Evolutionary conservation across 2,888 invertebrate species (phyloP), one percentile per base, ranked within the genome.

Genomic region (Pristionchus maxplancki): DNA sequence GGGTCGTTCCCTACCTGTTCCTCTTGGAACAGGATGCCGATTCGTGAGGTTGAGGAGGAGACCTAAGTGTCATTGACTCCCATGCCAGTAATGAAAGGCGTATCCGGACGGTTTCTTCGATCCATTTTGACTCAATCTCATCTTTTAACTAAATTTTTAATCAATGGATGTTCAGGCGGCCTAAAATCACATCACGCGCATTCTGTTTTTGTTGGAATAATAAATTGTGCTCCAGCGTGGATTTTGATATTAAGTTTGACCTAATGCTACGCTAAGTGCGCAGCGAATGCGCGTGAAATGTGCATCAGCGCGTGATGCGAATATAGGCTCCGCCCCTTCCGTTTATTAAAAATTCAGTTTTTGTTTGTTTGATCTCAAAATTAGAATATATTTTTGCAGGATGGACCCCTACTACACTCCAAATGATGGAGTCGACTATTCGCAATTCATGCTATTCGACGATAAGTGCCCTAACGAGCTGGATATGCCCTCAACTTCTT

Each of bases 11-110:
- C 53, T 28, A 15, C 53, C 82, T 50, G 82, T 83, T 83, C 82
- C 82, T 53, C 53, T 31, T 48, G 48, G 86, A 71, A 31, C 71
- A 67, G 71, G 62, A 28, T 44, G 50, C 86, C 67, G 50, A 71
- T 67, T 67, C 64, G 86, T 71, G 86, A 87, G 86, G 71, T 87
- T 87, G 67, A 71, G 86, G 86, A 87, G 86, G 86, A 87, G 86
- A 58, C 50, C 71, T 58, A 48, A 34, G 44, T 50, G 48, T 71
- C 71, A 64, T 50, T 87, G 86, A 87, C 86, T 85, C 85, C 86
- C 44, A 50, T 87, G 64, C 67, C 67, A 86, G 37, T 44, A 58
- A 82, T 40, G 82, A 83, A 31, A 48, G 53, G 37, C 82, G 58
- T 58, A n/a, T n/a, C n/a, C 58, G 71, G 37, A 71, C 71, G 71